These are phyloP conservation scores for Anadara kagoshimensis DNA, from an alignment of 1,140 invertebrate species.

Conservation along the genomic window DNA sequence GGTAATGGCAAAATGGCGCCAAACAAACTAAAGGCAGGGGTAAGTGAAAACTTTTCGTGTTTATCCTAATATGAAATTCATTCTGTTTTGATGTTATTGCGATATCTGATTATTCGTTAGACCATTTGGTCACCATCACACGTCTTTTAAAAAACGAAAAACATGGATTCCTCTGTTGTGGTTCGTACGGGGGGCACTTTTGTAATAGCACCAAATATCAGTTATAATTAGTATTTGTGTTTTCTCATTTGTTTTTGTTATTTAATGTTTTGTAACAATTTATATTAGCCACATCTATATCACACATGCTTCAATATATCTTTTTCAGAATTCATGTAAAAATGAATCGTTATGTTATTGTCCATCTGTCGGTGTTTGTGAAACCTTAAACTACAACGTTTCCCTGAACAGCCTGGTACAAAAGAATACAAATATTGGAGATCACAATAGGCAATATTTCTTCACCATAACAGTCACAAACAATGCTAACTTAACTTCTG, in stretches of 20 bases:
- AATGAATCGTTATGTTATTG: conserved; percentile 38
- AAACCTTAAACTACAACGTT: conserved; percentile 31
- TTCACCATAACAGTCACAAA: conserved; percentile 50
- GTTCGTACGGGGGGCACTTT: too few relatives aligned
- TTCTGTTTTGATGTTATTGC: too few relatives aligned
- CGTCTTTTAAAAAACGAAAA: too few relatives aligned
- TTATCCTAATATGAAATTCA: too few relatives aligned
- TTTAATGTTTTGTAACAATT: not conserved
- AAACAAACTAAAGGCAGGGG: not conserved
- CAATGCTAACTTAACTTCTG: conserved; percentile 26
- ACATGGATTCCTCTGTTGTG: too few relatives aligned
- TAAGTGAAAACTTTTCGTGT: conserved; percentile 9
- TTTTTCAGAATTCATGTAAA: conserved; percentile 16
- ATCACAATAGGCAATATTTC: conserved; percentile 51
- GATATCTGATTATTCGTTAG: too few relatives aligned
- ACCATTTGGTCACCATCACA: too few relatives aligned
- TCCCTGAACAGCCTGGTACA: conserved; percentile 31
- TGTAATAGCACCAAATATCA: too few relatives aligned
- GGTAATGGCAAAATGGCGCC: conserved; percentile 31
- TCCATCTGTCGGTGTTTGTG: conserved; percentile 47
- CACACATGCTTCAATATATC: too few relatives aligned
- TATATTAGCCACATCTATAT: not conserved
- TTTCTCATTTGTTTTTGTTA: too few relatives aligned
- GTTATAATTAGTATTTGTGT: too few relatives aligned
- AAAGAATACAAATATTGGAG: conserved; percentile 38